Base-by-base conservation (phyloP, 1,140 invertebrate genomes). In the Coelopa frigida region DNA sequence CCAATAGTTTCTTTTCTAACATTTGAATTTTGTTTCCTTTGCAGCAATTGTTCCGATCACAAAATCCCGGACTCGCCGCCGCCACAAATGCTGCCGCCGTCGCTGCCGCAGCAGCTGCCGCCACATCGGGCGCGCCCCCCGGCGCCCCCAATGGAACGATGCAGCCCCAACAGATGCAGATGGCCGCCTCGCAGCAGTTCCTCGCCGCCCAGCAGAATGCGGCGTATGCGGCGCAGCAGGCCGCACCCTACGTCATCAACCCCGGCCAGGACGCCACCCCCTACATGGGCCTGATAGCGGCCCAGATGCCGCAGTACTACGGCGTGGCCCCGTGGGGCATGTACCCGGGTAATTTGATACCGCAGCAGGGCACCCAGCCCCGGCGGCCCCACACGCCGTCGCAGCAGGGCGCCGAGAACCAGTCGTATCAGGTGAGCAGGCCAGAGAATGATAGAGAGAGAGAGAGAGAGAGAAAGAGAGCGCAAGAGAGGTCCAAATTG, bases 161-260 rank as follows among this genome's bases (percentile, higher is more conserved):
- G 56, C 70, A 82, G 44, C 75, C 78, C 52, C 71, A 83, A 45
- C 77, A 79, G 47, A 82, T 87, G 57, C 82, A 80, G 50, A 82
- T 85, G 49, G 62, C 62, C 3, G 62, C 61, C 5, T 85, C 79
- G 57, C 66, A 69, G 37, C 65, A 66, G 49, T 54, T 68, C 43
- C 56, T 65, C 46, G 65, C 78, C 55, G 66, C 66, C 35, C 63
- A 68, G 50, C 62, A 62, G 45, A 70, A 54, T 55, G 68, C 68
- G 35, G 71, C 75, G 33, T 68, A 69, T 51, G 65, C 65, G 70
- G 79, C 78, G 67, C 81, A 72, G 53, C 75, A 78, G 56, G 76
- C 85, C 54, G 81, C 87, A 33, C 89, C 90, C 15, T 94, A 94
- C 61, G 85, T 94, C 46, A 85, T 94, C 56, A 93, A 93, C 70